Evolutionary conservation across 2,888 invertebrate genomes (phyloP), one percentile per base, ranked within the genome.

Genomic region (Hydropsyche betteni): DNA sequence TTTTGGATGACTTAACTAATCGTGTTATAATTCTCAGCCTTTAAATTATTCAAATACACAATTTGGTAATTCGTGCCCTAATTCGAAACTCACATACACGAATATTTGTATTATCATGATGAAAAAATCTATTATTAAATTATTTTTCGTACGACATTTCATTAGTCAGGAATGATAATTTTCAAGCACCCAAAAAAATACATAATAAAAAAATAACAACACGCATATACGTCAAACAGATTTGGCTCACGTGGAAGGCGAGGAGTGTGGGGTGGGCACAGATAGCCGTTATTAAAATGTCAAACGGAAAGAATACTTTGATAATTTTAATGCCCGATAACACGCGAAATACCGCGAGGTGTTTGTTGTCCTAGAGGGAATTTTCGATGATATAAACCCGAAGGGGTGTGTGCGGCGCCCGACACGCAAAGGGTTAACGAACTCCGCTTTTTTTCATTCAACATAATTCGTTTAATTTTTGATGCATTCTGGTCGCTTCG

Each of bases 271-370:
- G 44, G 44, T 4, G 44, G 44, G 75, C 74, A 53, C 51, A 50
- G 72, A 72, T 55, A 51, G 61, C 76, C 75, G 73, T 70, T 77
- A 78, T 78, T 77, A 75, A 78, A 78, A 77, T 75, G 78, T 78
- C 78, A 78, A 78, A 77, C 38, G 74, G 71, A 78, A 76, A 77
- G 75, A 77, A 77, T 78, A 74, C 76, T 78, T 75, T 69, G 69
- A 74, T 75, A 71, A 77, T 78, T 78, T 76, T 75, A 76, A 76
- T 78, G 78, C 64, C 58, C 68, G 79, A 80, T 80, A 81, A 80
- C 80, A 80, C 80, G 81, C 80, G 79, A 80, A 77, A 80, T 80
- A 78, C 80, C 80, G 78, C 76, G 80, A 79, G 80, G 80, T 80
- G 81, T 80, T 72, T 72, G 81, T 80, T 72, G 73, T 61, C 76